phyloP scores from a whole-genome alignment of 2,888 invertebrate species.

The Campaea margaritaria region DNA sequence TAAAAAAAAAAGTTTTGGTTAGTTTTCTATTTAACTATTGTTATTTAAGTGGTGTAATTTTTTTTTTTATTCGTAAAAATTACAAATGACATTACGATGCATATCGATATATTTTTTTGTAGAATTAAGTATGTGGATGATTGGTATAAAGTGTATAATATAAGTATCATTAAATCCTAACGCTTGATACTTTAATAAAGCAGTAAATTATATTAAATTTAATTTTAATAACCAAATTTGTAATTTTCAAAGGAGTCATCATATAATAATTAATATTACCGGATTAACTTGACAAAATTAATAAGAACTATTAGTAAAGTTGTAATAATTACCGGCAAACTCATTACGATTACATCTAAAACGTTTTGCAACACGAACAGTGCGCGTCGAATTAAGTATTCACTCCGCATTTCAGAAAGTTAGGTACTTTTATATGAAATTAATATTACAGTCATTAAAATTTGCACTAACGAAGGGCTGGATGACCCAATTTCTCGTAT shows the following conservation, averaged over 20 bases:
- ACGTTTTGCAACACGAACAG: constrained; percentile 32
- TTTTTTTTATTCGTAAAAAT: too few species aligned
- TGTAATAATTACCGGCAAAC: constrained; percentile 35
- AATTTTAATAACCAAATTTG: too few species aligned
- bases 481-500: constrained; percentile 10
- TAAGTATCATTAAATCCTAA: too few species aligned
- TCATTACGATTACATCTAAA: constrained; percentile 39
- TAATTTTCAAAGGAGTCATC: neutral
- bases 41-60: too few species aligned
- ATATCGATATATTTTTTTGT: too few species aligned
- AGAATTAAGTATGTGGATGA: too few species aligned
- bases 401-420: constrained; percentile 18
- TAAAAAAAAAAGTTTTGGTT: too few species aligned
- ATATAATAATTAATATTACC: neutral
- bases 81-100: too few species aligned
- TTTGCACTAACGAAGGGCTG: constrained; percentile 22
- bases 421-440: constrained; percentile 20
- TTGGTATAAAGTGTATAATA: too few species aligned
- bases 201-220: too few species aligned
- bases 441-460: constrained; percentile 24
- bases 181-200: too few species aligned
- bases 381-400: constrained; percentile 16
- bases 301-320: constrained; percentile 8
- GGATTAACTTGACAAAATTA: constrained; percentile 4
- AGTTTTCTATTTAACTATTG: too few species aligned